Conservation (phyloP, 2,113 vertebrate genomes). For the Ceyx cyanopectus region DNA sequence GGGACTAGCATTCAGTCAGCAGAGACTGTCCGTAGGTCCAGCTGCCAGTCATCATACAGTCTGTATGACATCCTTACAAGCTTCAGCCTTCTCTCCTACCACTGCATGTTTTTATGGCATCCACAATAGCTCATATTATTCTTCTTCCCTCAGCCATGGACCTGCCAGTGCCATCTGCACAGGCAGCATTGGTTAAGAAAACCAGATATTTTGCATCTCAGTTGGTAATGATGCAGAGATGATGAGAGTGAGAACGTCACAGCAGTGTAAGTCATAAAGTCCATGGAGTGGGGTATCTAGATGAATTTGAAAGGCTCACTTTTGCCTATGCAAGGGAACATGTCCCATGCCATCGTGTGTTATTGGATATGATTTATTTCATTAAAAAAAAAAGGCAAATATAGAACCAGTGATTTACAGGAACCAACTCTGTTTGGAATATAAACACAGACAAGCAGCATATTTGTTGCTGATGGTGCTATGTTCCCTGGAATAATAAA, state of each 20-base stretch:
- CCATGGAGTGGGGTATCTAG: not conserved
- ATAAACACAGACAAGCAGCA: constrained; percentile 33
- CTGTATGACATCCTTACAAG: not conserved
- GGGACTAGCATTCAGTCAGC: not conserved
- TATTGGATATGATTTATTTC: not conserved
- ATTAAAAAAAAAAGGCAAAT: not conserved
- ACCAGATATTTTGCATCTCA: not conserved
- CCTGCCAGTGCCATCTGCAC: not conserved
- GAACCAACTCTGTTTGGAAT: not conserved
- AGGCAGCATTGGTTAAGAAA: not conserved
- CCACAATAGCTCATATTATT: accelerated
- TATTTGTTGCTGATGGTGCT: constrained; percentile 8
- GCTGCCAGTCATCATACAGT: not conserved
- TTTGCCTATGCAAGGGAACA: not conserved
- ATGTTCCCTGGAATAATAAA: constrained; percentile 6
- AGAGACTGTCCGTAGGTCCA: not conserved
- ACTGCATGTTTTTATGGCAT: accelerated
- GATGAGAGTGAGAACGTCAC: not conserved
- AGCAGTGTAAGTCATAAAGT: not conserved
- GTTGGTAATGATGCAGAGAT: not conserved
- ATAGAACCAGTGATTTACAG: not conserved
- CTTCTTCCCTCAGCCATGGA: not conserved
- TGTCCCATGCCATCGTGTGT: not conserved
- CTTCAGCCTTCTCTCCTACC: not conserved
- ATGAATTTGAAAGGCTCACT: not conserved